A percentile compares a stretch with the other conserved stretches of the same genome.
Evolutionary conservation across 2,797 vertebrate genomes (phyloP).

Genomic region (Sebastes taczanowskii): DNA sequence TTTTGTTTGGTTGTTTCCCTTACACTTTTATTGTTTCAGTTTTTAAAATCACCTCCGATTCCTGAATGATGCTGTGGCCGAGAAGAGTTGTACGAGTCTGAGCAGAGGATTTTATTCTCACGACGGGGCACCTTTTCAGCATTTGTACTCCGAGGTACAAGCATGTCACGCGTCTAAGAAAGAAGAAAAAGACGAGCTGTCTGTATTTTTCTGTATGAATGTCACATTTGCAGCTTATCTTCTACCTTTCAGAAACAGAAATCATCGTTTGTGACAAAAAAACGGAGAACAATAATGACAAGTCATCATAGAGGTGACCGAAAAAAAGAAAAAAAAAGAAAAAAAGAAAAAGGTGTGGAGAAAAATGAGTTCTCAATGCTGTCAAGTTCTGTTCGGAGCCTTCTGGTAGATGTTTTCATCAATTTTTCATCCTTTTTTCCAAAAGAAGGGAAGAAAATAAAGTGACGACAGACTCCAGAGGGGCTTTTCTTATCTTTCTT

Average conservation of each 20-base stretch:
- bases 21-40: conserved; percentile 58
- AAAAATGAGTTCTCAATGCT: conserved; percentile 33
- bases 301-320: conserved; percentile 27
- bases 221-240: conserved; percentile 56
- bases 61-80: conserved; percentile 36
- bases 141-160: conserved; percentile 47
- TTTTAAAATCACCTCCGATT: conserved; percentile 59
- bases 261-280: conserved; percentile 11
- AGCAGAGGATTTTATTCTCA: conserved; percentile 14
- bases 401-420: conserved; percentile 59
- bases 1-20: conserved; percentile 45
- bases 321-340: background rate
- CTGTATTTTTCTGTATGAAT: conserved; percentile 68
- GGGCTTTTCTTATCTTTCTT: conserved; percentile 27
- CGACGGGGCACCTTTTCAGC: conserved; percentile 40
- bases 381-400: conserved; percentile 52
- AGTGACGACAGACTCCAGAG: conserved; percentile 52
- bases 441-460: conserved; percentile 77
- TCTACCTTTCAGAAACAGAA: conserved; percentile 35
- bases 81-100: background rate
- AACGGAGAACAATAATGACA: background rate
- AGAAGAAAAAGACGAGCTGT: conserved; percentile 31
- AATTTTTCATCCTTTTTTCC: conserved; percentile 61
- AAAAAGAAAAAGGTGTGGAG: conserved; percentile 3
- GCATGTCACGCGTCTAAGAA: conserved; percentile 23